Conservation (phyloP, 2,113 vertebrate species). For the Notechis scutatus region DNA sequence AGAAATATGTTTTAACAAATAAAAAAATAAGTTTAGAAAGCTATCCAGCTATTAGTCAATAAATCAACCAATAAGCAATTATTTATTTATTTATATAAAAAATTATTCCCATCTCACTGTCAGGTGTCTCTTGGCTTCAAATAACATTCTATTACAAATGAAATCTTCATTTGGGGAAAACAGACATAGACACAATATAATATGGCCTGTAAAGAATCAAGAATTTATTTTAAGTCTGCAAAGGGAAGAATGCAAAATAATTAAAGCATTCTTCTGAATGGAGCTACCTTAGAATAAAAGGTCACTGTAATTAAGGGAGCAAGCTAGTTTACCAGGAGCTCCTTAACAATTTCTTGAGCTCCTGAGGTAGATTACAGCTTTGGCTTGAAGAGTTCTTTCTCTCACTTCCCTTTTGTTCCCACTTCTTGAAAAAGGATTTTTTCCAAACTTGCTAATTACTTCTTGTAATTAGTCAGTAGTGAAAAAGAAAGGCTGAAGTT, state of each 20-base stretch:
- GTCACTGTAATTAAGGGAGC: background rate
- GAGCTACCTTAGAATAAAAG: background rate
- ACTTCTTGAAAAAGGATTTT: slow-evolving; percentile 24
- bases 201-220: background rate
- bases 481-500: slow-evolving; percentile 13
- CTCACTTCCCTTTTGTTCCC: slow-evolving; percentile 33
- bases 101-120: background rate
- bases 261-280: background rate
- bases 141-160: background rate
- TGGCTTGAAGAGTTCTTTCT: slow-evolving; percentile 18
- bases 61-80: background rate
- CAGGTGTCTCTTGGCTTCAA: background rate
- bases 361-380: slow-evolving; percentile 22
- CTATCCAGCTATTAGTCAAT: background rate
- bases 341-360: background rate
- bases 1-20: background rate
- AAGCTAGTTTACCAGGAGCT: background rate
- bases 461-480: slow-evolving; percentile 57
- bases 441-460: slow-evolving; percentile 57
- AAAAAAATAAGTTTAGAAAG: background rate
- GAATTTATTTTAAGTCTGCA: background rate
- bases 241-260: background rate
- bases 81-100: too few species aligned
- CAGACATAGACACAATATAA: background rate
- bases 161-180: background rate